Percentiles rank a stretch among this genome's conserved stretches.
phyloP scores from a whole-genome alignment of 1,140 invertebrate genomes.

The Cepaea nemoralis region DNA sequence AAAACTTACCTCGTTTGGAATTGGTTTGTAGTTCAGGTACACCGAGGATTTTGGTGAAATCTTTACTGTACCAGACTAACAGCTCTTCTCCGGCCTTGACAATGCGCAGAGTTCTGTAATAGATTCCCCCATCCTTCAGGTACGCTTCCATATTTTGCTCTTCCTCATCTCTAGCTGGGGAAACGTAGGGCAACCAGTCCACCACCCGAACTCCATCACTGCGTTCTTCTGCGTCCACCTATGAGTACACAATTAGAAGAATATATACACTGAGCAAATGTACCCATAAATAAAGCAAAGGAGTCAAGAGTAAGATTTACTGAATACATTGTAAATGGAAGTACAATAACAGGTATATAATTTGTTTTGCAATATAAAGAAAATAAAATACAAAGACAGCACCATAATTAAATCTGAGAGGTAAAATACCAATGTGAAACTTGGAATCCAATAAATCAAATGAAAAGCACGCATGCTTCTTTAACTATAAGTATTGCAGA shows the following conservation, averaged over 20 bases:
- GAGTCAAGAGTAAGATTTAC: no score
- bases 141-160: slow-evolving; percentile 73
- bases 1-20: slow-evolving; percentile 42
- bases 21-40: slow-evolving; percentile 64
- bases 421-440: no score
- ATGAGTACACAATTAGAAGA: no score
- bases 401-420: no score
- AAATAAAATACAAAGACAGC: no score
- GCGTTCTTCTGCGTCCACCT: slow-evolving; percentile 57
- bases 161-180: slow-evolving; percentile 66
- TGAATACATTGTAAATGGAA: no score
- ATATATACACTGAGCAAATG: no score
- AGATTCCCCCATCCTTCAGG: slow-evolving; percentile 69
- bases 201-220: slow-evolving; percentile 47
- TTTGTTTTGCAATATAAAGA: no score
- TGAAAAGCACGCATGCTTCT: no score
- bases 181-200: slow-evolving; percentile 69
- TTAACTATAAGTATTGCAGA: no score
- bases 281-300: neutral
- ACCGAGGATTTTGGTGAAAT: slow-evolving; percentile 67
- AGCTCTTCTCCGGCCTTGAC: slow-evolving; percentile 68
- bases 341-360: no score
- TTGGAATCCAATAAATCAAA: no score
- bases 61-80: slow-evolving; percentile 72
- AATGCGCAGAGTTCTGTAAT: slow-evolving; percentile 68